These are phyloP conservation scores for Cotesia vestalis DNA, from an alignment of 1,140 invertebrate genomes.

Conservation along the genomic window DNA sequence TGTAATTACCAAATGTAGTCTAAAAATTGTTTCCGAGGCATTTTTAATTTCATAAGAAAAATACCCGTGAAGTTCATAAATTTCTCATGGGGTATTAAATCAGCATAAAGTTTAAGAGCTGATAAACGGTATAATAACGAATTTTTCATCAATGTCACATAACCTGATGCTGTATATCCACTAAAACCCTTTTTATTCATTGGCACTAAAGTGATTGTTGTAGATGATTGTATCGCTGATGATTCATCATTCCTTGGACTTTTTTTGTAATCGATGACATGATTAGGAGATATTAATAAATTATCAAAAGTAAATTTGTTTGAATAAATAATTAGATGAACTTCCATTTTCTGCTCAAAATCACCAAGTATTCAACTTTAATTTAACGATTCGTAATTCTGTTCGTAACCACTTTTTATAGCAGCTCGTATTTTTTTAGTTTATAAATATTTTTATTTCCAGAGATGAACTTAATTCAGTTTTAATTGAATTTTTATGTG, in stretches of 20 bases:
- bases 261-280: conserved; percentile 33
- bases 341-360: conserved; percentile 37
- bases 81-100: conserved; percentile 24
- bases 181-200: conserved; percentile 49
- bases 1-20: conserved; percentile 73
- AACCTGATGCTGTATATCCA: conserved; percentile 55
- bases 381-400: no score
- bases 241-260: not conserved
- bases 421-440: no score
- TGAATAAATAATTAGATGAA: conserved; percentile 42
- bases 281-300: conserved; percentile 34
- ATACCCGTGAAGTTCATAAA: conserved; percentile 24
- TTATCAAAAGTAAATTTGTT: conserved; percentile 43
- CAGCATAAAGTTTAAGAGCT: conserved; percentile 40
- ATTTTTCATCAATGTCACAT: conserved; percentile 40
- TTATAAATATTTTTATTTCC: no score
- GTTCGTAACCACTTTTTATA: no score
- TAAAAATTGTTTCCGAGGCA: conserved; percentile 70
- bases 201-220: conserved; percentile 35
- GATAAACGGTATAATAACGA: conserved; percentile 51
- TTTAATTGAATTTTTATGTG: no score
- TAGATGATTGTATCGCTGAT: not conserved
- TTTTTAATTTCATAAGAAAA: conserved; percentile 52
- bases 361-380: no score
- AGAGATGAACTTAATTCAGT: no score